These are phyloP conservation scores for Dromaius novaehollandiae DNA, from an alignment of 2,113 vertebrate genomes.

Conservation along the genomic window DNA sequence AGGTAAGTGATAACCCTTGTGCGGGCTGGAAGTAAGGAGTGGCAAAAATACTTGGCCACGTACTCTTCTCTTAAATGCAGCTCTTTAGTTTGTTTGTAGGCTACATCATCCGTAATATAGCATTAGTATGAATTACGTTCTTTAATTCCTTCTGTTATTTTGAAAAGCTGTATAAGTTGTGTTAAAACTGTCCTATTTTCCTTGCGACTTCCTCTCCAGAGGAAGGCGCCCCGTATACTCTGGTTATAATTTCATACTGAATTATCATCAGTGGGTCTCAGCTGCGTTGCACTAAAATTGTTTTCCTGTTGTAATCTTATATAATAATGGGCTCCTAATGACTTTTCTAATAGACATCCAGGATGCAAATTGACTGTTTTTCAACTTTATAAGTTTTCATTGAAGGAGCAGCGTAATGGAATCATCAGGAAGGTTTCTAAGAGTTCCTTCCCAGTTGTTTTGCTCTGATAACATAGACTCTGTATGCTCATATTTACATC, in stretches of 20 bases:
- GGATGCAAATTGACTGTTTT: not conserved
- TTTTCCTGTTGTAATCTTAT: not conserved
- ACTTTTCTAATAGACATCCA: not conserved
- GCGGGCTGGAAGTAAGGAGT: fast-evolving
- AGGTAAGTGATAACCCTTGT: not conserved
- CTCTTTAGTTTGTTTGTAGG: not conserved
- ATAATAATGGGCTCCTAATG: not conserved
- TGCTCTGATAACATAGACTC: not conserved
- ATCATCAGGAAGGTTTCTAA: not conserved
- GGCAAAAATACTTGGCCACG: not conserved
- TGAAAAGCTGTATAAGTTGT: not conserved
- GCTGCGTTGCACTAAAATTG: not conserved
- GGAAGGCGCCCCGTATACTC: not conserved
- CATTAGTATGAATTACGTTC: not conserved
- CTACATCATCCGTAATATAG: not conserved
- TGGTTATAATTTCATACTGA: not conserved
- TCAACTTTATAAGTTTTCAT: not conserved
- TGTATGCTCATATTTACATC: not conserved
- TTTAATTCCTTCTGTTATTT: not conserved
- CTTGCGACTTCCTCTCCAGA: not conserved
- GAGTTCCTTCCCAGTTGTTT: not conserved
- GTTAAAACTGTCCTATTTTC: not conserved
- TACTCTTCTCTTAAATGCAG: not conserved
- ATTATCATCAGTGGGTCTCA: not conserved
- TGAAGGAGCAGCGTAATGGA: not conserved